Evolutionary conservation across 1,140 invertebrate species (phyloP).

Genomic region (Listronotus oregonensis): DNA sequence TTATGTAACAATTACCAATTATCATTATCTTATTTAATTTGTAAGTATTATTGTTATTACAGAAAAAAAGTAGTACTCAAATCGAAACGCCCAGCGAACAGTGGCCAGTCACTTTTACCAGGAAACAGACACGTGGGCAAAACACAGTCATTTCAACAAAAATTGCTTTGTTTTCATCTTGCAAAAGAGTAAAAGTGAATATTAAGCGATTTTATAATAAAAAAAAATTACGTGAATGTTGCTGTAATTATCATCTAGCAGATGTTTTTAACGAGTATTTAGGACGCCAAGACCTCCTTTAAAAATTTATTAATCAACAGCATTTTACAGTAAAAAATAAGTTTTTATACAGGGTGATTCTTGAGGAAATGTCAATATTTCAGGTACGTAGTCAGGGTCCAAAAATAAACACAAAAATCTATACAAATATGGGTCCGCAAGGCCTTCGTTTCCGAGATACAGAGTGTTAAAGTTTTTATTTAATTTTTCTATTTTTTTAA

Average conservation of each 20-base stretch:
- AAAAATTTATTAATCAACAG: background rate
- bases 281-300: background rate
- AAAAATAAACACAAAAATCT: too few relatives aligned
- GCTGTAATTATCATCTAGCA: background rate
- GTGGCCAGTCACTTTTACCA: slow-evolving; percentile 31
- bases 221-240: slow-evolving; percentile 6
- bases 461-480: too few relatives aligned
- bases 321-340: too few relatives aligned
- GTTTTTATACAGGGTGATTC: too few relatives aligned
- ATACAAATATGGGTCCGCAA: too few relatives aligned
- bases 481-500: too few relatives aligned
- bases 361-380: too few relatives aligned
- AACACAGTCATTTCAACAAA: slow-evolving; percentile 28
- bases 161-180: slow-evolving; percentile 32
- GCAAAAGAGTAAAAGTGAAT: slow-evolving; percentile 28
- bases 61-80: slow-evolving; percentile 26
- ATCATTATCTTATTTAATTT: slow-evolving; percentile 34
- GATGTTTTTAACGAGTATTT: too few relatives aligned
- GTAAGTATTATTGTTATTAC: slow-evolving; percentile 26
- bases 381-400: too few relatives aligned
- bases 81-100: slow-evolving; percentile 28
- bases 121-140: slow-evolving; percentile 32
- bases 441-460: too few relatives aligned
- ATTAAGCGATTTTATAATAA: slow-evolving; percentile 8
- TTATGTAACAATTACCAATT: slow-evolving; percentile 37